Conservation (phyloP, 2,113 vertebrate species). For the Addax nasomaculatus region DNA sequence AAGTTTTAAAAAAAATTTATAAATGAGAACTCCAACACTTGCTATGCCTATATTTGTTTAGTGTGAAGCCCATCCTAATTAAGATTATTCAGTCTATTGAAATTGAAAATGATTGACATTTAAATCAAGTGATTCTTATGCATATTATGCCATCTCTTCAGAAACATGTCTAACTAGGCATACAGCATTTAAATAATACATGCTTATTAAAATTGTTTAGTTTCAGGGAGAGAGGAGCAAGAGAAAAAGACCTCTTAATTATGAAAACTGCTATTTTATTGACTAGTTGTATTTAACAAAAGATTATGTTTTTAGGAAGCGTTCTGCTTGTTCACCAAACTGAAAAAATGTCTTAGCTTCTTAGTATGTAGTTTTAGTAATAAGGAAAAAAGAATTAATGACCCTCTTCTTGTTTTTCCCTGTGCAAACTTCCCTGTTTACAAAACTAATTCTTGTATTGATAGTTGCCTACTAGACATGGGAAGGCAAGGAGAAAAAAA, state of each 20-base stretch:
- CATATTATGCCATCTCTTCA: background rate
- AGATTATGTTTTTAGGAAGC: background rate
- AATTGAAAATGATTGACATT: slow-evolving; percentile 18
- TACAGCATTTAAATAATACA: background rate
- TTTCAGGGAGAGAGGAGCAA: background rate
- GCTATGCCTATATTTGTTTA: background rate
- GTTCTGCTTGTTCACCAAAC: background rate
- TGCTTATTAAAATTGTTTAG: background rate
- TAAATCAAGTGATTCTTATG: background rate
- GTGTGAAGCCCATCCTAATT: background rate
- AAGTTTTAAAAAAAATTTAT: background rate
- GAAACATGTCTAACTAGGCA: background rate
- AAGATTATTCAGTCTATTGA: background rate
- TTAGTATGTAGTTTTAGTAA: background rate
- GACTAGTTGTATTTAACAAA: background rate
- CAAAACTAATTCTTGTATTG: background rate
- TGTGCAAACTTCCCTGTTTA: background rate
- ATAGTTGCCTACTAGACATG: background rate
- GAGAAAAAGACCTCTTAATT: background rate
- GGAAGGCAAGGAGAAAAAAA: background rate
- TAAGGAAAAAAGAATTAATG: slow-evolving; percentile 7
- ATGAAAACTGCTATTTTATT: background rate
- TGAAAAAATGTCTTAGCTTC: background rate
- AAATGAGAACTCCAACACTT: background rate
- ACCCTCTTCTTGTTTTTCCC: background rate